phyloP scores from a whole-genome alignment of 2,113 vertebrate genomes.

The Lophotis ruficrista region DNA sequence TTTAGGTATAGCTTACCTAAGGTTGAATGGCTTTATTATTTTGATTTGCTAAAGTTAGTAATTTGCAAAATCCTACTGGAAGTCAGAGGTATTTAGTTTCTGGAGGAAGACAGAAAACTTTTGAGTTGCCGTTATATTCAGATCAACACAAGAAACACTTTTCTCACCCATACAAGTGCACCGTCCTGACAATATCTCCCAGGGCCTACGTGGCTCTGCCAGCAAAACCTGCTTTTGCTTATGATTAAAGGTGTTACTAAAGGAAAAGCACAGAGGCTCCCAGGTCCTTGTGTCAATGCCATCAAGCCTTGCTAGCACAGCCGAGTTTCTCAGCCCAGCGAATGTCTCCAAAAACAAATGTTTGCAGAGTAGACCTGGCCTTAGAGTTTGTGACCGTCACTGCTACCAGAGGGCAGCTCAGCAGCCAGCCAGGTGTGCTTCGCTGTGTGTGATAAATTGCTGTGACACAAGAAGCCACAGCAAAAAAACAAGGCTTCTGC shows the following conservation, averaged over 20 bases:
- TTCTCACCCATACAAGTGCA: background rate
- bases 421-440: background rate
- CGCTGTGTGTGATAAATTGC: background rate
- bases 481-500: background rate
- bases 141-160: background rate
- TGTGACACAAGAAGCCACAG: background rate
- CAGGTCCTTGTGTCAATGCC: background rate
- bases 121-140: background rate
- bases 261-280: background rate
- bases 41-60: background rate
- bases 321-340: background rate
- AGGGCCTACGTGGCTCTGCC: background rate
- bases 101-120: background rate
- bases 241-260: background rate
- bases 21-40: background rate
- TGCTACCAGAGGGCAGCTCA: background rate
- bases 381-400: no score
- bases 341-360: background rate
- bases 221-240: background rate
- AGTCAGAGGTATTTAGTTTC: background rate
- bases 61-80: background rate
- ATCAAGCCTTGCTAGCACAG: background rate
- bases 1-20: background rate
- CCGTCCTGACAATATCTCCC: accelerated
- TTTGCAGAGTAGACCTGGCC: background rate